Conservation (phyloP, 2,888 invertebrate species). For the Apamea anceps region DNA sequence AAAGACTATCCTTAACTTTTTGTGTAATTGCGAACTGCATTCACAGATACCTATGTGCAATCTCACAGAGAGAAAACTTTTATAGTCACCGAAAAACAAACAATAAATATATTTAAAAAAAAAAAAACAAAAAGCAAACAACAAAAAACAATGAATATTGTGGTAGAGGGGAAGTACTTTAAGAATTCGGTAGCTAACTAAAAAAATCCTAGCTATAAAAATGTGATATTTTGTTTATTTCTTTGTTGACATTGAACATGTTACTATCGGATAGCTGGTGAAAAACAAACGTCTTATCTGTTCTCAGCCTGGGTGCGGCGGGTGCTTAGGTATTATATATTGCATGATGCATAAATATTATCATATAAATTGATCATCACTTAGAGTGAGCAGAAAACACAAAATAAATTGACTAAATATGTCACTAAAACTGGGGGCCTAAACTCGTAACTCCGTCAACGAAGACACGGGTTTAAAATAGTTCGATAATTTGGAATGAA, state of each 20-base stretch:
- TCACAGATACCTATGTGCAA: not conserved
- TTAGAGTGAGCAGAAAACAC: not conserved
- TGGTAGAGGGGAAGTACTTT: not conserved
- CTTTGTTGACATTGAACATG: constrained; percentile 19
- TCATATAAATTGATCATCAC: constrained; percentile 18
- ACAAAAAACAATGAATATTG: too few relatives aligned
- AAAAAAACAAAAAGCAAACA: too few relatives aligned
- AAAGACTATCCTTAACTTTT: not conserved
- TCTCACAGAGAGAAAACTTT: too few relatives aligned
- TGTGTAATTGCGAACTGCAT: too few relatives aligned
- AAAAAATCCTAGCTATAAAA: not conserved
- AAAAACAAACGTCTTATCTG: constrained; percentile 37
- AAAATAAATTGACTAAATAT: not conserved
- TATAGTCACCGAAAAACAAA: not conserved
- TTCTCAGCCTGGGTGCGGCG: constrained; percentile 38
- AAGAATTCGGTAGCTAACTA: not conserved
- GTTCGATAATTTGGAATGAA: too few relatives aligned
- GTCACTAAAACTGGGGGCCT: too few relatives aligned
- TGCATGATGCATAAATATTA: constrained; percentile 41
- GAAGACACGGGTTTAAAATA: too few relatives aligned
- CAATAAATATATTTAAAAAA: too few relatives aligned
- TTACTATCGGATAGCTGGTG: constrained; percentile 16
- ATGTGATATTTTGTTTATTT: not conserved
- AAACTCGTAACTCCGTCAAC: too few relatives aligned
- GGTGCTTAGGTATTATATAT: constrained; percentile 3